Base-by-base conservation (phyloP, 1,140 invertebrate species). In the Agraylea sexmaculata region DNA sequence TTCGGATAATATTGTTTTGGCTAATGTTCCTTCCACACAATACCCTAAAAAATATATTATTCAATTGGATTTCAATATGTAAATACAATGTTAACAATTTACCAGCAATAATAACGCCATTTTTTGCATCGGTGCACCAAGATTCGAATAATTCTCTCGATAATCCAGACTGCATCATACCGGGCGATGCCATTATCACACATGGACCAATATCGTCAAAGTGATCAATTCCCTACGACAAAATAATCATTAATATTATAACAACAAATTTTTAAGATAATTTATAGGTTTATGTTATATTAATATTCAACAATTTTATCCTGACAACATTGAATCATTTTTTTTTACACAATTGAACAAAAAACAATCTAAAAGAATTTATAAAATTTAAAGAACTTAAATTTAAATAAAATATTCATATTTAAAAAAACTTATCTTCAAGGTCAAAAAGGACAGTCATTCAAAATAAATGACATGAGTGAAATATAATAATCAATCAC, bases 191-290 rank as follows among this genome's bases (percentile, higher is more conserved):
- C 87, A 99, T 90, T 1, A 99, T 87, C 1, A 99, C 94, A 57
- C 94, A 99, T 0, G 96, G 96, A 0, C 95, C 96, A 49, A 97
- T 89, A 59, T 99, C 95, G 55, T 99, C 95, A 65, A 99, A 99
- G 60, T 99, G 93, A 62, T 99, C 95, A 54, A 98, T 98, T 17
- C 92, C 92, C 78, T 87, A 30, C 32, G 41, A 46, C 29, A 42
- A 43, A 36, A 34, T 15, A 44, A 18, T 37, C 7, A 37, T 41
- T 41, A 12, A 41, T n/a, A n/a, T n/a, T n/a, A n/a, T n/a, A n/a
- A n/a, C n/a, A n/a, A 37, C 11, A 21, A 35, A 16, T 7, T 12
- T 36, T 36, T 36, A 10, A 22, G 5, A 23, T n/a, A 3, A 32
- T 11, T 32, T 8, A 32, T 18, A n/a, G 18, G 10, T 8, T 32